Base-by-base conservation (phyloP, 1,140 invertebrate genomes). In the Anadara kagoshimensis region DNA sequence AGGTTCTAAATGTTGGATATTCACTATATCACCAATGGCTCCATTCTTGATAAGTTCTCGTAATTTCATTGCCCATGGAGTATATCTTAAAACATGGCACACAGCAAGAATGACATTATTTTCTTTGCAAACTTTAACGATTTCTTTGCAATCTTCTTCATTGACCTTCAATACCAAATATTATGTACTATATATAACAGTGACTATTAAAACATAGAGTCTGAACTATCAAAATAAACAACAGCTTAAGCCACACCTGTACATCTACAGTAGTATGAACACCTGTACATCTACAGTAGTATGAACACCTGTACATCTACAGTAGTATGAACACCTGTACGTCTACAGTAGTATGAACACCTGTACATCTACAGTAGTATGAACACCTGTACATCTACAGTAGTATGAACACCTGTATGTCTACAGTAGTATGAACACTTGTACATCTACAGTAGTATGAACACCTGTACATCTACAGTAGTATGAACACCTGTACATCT, bases 11-110 rank as follows among this genome's bases (percentile, higher is more conserved):
- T 90, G 90, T 58, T 90, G 85, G 63, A 91, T 90, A 78, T 88
- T 90, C 7, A 90, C 85, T 53, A 91, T 83, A 57, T 90, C 85
- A 12, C 90, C 89, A 68, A 91, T 90, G 0, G 68, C 73, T 36
- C 89, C 89, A 69, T 80, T 85, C 53, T 88, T 86, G 54, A 91
- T 90, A 2, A 91, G 69, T 70, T 89, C 85, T 61, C 87, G 89
- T 20, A 90, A 81, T 76, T 87, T 89, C 29, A 72, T 78, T 10
- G 83, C 84, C 78, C 87, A 85, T 14, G 84, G 83, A 36, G 76
- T 83, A 75, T 91, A 91, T 47, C 90, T 73, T 7, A 91, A 80
- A 0, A 91, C 90, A 82, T 91, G 90, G 77, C 90, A 90, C 0
- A 91, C 89, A 24, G 88, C 86, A 45, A 91, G 72, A 16, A 89